Percentiles rank a stretch among this genome's conserved stretches.
Evolutionary conservation across 2,113 vertebrate genomes (phyloP).

Genomic region (Carassius gibelio): DNA sequence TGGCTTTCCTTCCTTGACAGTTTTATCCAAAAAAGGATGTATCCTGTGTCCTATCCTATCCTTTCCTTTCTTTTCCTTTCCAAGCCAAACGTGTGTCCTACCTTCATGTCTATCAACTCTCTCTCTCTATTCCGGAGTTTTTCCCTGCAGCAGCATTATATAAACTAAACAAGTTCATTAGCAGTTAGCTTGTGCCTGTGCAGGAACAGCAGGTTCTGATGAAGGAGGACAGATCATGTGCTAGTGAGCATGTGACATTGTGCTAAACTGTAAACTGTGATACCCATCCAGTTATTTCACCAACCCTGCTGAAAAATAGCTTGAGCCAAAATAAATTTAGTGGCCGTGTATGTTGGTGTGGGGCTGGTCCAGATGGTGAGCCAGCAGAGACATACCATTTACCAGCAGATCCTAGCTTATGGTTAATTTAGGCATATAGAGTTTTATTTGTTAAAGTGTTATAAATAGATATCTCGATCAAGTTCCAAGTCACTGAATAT

Average conservation of each 20-base stretch:
- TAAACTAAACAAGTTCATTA: slow-evolving; percentile 49
- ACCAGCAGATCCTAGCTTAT: background rate
- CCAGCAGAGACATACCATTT: background rate
- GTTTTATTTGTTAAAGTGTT: background rate
- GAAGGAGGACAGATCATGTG: slow-evolving; percentile 21
- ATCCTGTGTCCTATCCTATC: background rate
- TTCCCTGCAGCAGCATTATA: slow-evolving; percentile 16
- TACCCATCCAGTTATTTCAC: background rate
- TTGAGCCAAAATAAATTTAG: background rate
- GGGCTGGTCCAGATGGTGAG: background rate
- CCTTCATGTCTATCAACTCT: slow-evolving; percentile 1
- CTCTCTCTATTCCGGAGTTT: background rate
- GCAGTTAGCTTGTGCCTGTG: slow-evolving; percentile 52
- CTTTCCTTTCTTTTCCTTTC: background rate
- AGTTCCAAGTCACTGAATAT: background rate
- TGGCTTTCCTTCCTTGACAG: background rate
- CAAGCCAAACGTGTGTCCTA: background rate
- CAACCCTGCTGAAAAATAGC: background rate
- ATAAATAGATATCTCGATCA: background rate
- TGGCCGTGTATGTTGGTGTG: background rate
- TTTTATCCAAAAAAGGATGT: background rate
- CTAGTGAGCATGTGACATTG: background rate
- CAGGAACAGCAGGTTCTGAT: slow-evolving; percentile 49
- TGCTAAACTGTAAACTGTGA: background rate
- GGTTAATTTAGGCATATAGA: background rate